Evolutionary conservation across 2,113 vertebrate species (phyloP), one percentile per base, ranked within the genome.

Genomic region (Kryptolebias marmoratus): DNA sequence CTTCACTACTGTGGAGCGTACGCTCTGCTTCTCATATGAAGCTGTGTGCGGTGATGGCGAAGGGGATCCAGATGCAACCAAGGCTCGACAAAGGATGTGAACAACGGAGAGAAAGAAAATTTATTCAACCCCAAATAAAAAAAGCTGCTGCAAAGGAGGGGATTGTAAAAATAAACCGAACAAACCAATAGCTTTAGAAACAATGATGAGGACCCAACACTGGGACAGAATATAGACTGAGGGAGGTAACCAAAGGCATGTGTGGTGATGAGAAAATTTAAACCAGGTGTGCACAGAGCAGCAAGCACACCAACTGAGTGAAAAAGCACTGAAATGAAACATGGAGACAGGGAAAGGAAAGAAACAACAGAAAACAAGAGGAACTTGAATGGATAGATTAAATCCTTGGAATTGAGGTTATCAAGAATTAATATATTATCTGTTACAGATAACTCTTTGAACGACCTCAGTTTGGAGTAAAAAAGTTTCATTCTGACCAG

Each of bases 1-100:
- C 11, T 36, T 64, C 55, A 5, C 27, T 12, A 1, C 71, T 50
- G 28, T 45, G 76, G 62, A 62, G 64, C 39, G 27, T 44, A 64
- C 54, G 36, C 15, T 3, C n/a, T 28, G 1, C 16, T 75, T 42
- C 63, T 45, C 64, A 48, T 64, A 27, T n/a, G 15, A 58, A 18
- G 31, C 8, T n/a, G 32, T 0, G 11, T 55, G 28, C 13, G 27
- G 28, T 30, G 27, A 22, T 30, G 27, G 27, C 13, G 53, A 55
- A 28, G 3, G 32, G 31, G 8, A 57, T 7, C 7, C 55, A 57
- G 32, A 57, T 57, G 30, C 12, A 32, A 22, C 22, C 22, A 22
- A 22, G 15, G 14, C 55, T 32, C 3, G 13, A 4, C 0, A 57
- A 57, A 15, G 16, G 5, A 22, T 55, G 53, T 9, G 3, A 30